Base-by-base conservation (phyloP, 2,888 invertebrate species). In the Yponomeuta evonymella region DNA sequence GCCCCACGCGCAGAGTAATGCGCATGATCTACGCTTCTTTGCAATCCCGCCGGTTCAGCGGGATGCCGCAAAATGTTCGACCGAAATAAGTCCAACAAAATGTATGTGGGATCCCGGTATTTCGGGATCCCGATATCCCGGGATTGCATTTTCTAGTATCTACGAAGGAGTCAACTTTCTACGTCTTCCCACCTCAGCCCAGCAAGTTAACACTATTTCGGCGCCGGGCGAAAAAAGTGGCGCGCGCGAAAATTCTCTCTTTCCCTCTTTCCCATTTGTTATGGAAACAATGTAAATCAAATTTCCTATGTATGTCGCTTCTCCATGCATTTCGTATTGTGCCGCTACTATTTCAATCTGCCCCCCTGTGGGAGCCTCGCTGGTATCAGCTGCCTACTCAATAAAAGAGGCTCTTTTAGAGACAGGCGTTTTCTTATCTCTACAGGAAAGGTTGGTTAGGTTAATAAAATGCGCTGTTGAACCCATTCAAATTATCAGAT, bases 211-310 rank as follows among this genome's bases (percentile, higher is more conserved):
- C 51, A 58, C 65, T 65, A 12, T 29, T 12, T 12, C 65, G 33
- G 65, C 29, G 65, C 4, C 5, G 10, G 10, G 30, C 10, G 64
- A 64, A 33, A 29, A 65, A 30, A 65, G 30, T 30, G 63, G 10
- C 63, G 65, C 65, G 30, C 30, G 65, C 30, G 33, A 65, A 65
- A 30, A 11, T 65, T 11, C n/a, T 15, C 23, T 23, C 23, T 65
- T 12, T 29, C 15, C 29, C 65, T 0, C n/a, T n/a, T n/a, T 48
- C 68, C 51, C 36, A 69, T 70, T 70, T 71, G 71, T 74, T 74
- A 73, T 70, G 70, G 70, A 75, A 75, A 78, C 74, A 74, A 77
- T 78, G 75, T 77, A 79, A 81, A 81, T 79, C 79, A 77, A 79
- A 75, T 71, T 75, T 73, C 73, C 75, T 78, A 78, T 79, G 81